Conservation (phyloP, 2,888 invertebrate genomes). For the Cheilosia impressa region DNA sequence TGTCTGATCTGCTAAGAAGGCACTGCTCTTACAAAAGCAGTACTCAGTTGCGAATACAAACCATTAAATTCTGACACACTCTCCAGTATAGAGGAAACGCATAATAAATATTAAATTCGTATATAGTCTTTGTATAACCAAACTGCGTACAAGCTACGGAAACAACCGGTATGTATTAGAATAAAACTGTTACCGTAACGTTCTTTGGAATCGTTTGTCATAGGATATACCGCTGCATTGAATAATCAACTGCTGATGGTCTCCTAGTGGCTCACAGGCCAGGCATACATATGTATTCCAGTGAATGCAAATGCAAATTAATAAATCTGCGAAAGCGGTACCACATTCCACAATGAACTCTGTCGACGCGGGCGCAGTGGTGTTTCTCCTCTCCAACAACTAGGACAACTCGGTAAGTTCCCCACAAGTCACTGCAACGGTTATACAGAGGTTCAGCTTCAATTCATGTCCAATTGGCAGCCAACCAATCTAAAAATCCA, state of each 20-base stretch:
- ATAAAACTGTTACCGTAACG: conserved; percentile 50
- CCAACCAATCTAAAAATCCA: conserved; percentile 38
- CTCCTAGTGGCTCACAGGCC: conserved; percentile 3
- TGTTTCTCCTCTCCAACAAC: conserved; percentile 39
- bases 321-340: conserved; percentile 69
- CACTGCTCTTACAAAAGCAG: not conserved
- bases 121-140: not conserved
- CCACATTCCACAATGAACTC: conserved; percentile 54
- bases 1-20: not conserved
- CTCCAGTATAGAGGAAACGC: conserved; percentile 4
- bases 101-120: conserved; percentile 8
- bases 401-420: conserved; percentile 61
- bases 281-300: conserved; percentile 34
- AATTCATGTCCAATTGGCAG: conserved; percentile 56
- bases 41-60: not conserved
- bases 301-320: conserved; percentile 67
- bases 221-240: conserved; percentile 23
- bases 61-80: conserved; percentile 15
- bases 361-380: conserved; percentile 1
- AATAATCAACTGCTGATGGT: conserved; percentile 37
- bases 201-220: conserved; percentile 55
- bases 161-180: conserved; percentile 34
- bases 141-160: conserved; percentile 3
- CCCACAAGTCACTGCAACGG: conserved; percentile 41
- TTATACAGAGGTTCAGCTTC: conserved; percentile 49